phyloP scores from a whole-genome alignment of 2,888 invertebrate species.

The Lydus trimaculatus region DNA sequence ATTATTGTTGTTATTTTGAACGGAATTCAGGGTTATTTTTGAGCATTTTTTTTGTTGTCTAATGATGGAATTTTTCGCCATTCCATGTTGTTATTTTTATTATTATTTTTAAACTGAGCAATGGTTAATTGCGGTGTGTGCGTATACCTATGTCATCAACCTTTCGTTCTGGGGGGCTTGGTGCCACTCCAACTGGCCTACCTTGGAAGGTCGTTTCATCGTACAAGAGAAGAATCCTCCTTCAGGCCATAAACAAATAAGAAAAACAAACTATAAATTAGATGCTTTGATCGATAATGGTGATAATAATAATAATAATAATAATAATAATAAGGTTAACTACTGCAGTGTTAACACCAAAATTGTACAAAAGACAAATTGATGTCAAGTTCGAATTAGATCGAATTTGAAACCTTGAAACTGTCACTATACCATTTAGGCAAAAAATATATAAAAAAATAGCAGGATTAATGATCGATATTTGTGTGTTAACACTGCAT shows the following conservation, averaged over 20 bases:
- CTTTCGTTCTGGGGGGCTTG: neutral
- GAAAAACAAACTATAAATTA: no score
- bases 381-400: no score
- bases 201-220: constrained; percentile 3
- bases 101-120: neutral
- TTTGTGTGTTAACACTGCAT: neutral
- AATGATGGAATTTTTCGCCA: neutral
- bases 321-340: no score
- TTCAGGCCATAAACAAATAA: neutral
- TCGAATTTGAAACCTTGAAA: constrained; percentile 1
- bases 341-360: no score
- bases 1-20: constrained; percentile 5
- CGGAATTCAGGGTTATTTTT: neutral
- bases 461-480: neutral
- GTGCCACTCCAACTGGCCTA: neutral
- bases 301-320: no score
- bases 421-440: neutral
- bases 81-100: neutral
- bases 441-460: no score
- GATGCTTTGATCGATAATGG: no score
- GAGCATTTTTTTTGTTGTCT: neutral
- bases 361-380: no score
- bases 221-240: neutral
- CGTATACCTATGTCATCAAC: neutral
- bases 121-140: neutral